These are phyloP conservation scores for Zootermopsis nevadensis DNA, from an alignment of 2,888 invertebrate genomes.

Conservation along the genomic window DNA sequence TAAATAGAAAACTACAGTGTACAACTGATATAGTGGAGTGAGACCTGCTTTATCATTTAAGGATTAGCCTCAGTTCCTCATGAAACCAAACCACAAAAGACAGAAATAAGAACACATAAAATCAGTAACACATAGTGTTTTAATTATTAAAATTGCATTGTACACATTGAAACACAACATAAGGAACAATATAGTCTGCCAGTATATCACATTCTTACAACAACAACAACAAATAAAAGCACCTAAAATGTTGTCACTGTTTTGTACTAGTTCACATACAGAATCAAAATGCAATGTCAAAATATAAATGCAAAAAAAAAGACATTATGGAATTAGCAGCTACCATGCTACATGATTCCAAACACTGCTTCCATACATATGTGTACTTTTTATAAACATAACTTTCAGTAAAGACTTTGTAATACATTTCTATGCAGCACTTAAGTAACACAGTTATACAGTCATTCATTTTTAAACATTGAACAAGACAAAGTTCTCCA, in stretches of 20 bases:
- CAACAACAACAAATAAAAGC: background rate
- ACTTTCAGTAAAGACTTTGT: background rate
- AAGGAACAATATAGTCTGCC: constrained; percentile 5
- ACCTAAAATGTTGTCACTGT: background rate
- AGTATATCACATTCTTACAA: constrained; percentile 5
- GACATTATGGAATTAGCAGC: no score
- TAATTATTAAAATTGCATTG: background rate
- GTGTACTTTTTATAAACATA: no score
- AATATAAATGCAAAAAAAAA: no score
- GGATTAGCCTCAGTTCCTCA: no score
- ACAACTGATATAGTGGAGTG: no score
- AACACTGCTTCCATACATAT: no score
- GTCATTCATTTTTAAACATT: background rate
- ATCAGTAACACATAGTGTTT: background rate
- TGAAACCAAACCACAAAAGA: no score
- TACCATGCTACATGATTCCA: no score
- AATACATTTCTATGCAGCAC: background rate
- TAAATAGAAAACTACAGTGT: no score
- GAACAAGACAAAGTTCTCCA: constrained; percentile 22
- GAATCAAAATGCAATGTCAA: no score
- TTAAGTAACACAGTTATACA: background rate
- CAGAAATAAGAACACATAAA: background rate
- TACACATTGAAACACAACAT: background rate
- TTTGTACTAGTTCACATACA: constrained; percentile 21
- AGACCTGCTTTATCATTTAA: no score